Evolutionary conservation across 1,140 invertebrate species (phyloP).

Genomic region (Drosophila tristis): DNA sequence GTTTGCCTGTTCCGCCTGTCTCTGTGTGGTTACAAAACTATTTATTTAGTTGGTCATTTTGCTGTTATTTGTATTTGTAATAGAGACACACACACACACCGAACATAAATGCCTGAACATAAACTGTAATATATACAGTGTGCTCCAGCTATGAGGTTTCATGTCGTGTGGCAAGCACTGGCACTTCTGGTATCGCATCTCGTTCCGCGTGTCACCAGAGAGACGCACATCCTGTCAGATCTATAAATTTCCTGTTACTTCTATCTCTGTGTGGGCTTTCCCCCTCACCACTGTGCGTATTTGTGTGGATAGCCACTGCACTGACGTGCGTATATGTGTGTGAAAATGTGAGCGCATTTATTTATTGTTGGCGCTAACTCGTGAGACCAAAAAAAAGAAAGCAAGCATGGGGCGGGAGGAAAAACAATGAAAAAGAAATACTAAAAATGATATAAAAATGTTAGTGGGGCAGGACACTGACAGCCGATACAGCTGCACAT

Average conservation of each 20-base stretch:
- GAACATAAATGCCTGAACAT: conserved; percentile 6
- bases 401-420: conserved; percentile 17
- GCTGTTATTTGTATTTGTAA: conserved; percentile 79
- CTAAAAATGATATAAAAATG: conserved; percentile 78
- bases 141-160: conserved; percentile 38
- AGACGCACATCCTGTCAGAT: conserved; percentile 79
- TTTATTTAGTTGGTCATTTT: conserved; percentile 83
- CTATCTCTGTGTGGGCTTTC: background rate
- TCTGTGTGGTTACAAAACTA: conserved; percentile 75
- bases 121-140: conserved; percentile 42
- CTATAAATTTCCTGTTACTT: conserved; percentile 74
- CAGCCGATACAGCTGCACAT: conserved; percentile 42
- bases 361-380: conserved; percentile 80
- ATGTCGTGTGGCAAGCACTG: conserved; percentile 22
- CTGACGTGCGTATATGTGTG: conserved; percentile 18
- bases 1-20: conserved; percentile 29
- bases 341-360: conserved; percentile 70
- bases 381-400: conserved; percentile 70
- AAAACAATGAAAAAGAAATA: conserved; percentile 62
- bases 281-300: background rate
- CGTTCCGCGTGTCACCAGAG: conserved; percentile 71
- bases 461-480: conserved; percentile 53
- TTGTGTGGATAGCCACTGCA: no score
- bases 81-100: conserved; percentile 57
- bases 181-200: conserved; percentile 42